A percentile compares a stretch with the other conserved stretches of the same genome.
Conservation (phyloP, 2,888 invertebrate species). For the Gastracanthus pulcherrimus region DNA sequence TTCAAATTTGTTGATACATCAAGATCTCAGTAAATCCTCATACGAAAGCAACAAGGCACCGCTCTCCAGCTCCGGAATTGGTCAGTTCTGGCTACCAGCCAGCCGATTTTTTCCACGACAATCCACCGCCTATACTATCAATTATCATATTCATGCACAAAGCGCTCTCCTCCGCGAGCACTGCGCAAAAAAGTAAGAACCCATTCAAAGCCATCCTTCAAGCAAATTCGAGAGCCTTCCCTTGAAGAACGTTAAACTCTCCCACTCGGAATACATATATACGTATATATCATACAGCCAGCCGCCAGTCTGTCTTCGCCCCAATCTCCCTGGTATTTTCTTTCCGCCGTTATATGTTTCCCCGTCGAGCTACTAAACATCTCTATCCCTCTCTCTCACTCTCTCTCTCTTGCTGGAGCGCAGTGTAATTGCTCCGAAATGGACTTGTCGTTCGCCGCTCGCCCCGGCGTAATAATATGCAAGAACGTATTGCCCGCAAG, state of each 20-base stretch:
- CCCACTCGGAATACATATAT: neutral
- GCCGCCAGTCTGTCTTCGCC: slow-evolving; percentile 2
- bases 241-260: slow-evolving; percentile 28
- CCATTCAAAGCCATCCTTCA: neutral
- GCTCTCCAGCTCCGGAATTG: neutral
- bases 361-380: neutral
- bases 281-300: neutral
- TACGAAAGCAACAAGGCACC: neutral
- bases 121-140: neutral
- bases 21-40: no score
- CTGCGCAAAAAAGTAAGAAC: neutral
- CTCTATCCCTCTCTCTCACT: neutral
- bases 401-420: no score
- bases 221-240: neutral
- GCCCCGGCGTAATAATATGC: slow-evolving; percentile 58
- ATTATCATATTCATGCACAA: neutral
- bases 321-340: neutral
- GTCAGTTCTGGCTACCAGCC: neutral
- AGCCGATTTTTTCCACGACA: neutral
- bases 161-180: neutral
- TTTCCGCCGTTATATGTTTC: slow-evolving; percentile 3
- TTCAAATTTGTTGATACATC: no score
- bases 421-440: slow-evolving; percentile 58
- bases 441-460: slow-evolving; percentile 52
- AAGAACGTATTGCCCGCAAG: slow-evolving; percentile 54